Base-by-base conservation (phyloP, 2,888 invertebrate species). In the Loripinus fragilis region DNA sequence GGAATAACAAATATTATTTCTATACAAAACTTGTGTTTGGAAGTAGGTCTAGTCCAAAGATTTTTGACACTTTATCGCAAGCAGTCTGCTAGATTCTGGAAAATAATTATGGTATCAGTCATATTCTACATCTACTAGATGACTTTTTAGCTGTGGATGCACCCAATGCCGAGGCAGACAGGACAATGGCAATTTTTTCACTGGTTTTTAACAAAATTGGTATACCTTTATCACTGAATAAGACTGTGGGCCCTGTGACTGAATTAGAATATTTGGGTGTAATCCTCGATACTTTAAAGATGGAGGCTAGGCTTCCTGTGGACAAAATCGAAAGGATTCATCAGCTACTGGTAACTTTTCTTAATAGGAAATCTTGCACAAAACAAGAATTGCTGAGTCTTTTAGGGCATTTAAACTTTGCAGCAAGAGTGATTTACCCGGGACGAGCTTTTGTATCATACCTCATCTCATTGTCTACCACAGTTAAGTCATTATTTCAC, bases 231-330 rank as follows among this genome's bases (percentile, higher is more conserved):
- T 74, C 81, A 17, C 20, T 23, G 0, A 74, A 79, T 25, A 81
- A 84, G 72, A 72, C 79, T 23, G 33, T 71, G 2, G 79, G 81
- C 5, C 79, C 84, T 8, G 48, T 45, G 15, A 74, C 73, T n/a
- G 41, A 30, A 8, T 33, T 84, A n/a, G 84, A 81, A 64, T 81
- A 79, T 38, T 50, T 84, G 15, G 84, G 77, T 2, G 77, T 81
- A 8, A 73, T 67, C 10, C 64, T 84, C 15, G 81, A 84, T 42
- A 65, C 79, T 12, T 17, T 42, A 7, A 68, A 68, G 15, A 79
- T 84, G 79, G 45, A 76, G 23, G 74, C 84, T 15, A 23, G 79
- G n/a, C 70, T 81, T 28, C 80, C 80, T 15, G 17, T 3, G 17
- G 68, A 77, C 12, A 83, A 80, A 70, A 10, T 80, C 5, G 8